Conservation (phyloP, 1,140 invertebrate species). For the Pectinophora gossypiella region DNA sequence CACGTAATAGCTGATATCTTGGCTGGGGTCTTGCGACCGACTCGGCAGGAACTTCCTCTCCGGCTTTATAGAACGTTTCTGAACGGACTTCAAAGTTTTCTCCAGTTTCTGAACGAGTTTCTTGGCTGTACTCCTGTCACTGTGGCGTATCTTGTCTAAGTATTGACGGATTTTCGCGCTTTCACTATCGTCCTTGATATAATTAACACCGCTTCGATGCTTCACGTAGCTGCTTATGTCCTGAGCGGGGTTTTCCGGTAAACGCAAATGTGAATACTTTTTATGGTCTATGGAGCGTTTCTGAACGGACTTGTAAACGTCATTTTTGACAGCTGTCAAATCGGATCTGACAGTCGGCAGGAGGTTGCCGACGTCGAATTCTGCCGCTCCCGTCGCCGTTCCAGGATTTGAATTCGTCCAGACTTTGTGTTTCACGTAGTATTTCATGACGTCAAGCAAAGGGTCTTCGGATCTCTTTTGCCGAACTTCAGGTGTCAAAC, state of each 20-base stretch:
- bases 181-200: conserved; percentile 10
- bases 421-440: conserved; percentile 48
- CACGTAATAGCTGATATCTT: conserved; percentile 42
- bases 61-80: neutral
- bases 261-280: conserved; percentile 3
- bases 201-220: conserved; percentile 11
- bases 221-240: conserved; percentile 16
- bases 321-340: neutral
- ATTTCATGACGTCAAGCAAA: conserved; percentile 35
- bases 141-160: neutral
- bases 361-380: conserved; percentile 23
- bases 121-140: neutral
- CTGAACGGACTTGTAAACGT: neutral
- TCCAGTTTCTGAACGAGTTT: neutral
- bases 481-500: neutral
- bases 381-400: too few relatives aligned
- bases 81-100: neutral
- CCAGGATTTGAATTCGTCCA: conserved; percentile 24
- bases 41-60: conserved; percentile 8
- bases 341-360: neutral
- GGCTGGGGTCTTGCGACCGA: conserved; percentile 23
- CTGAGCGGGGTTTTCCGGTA: conserved; percentile 21
- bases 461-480: conserved; percentile 16
- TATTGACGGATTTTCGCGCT: neutral
- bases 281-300: conserved; percentile 10